Evolutionary conservation across 2,888 invertebrate genomes (phyloP), one percentile per base, ranked within the genome.

Genomic region (Therioaphis trifolii): DNA sequence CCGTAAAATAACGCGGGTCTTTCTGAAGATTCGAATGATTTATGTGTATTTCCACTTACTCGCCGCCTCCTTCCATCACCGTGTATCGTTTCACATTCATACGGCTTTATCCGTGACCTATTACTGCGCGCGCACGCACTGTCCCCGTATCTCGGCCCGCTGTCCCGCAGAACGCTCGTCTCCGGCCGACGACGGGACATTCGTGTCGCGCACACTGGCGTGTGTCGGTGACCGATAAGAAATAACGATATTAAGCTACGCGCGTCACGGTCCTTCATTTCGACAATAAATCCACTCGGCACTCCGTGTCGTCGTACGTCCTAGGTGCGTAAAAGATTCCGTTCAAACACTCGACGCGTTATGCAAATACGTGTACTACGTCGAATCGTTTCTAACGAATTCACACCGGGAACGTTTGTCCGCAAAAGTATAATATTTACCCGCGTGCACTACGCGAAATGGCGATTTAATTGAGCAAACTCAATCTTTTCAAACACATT

Each of bases 21-120:
- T 74, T 82, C 49, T n/a, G 29, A 21, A 63, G 61, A 72, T 82
- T 29, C 61, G 49, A 82, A 82, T 82, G 80, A 82, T 82, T 82
- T 82, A 82, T 82, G 80, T 72, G 72, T 18, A 24, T 58, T 35
- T 29, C 46, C 27, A 46, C 46, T 63, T 43, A 61, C 61, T 68
- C 55, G 29, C 12, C 21, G 12, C 46, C n/a, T 21, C 21, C 21
- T 4, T 49, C 11, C 49, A 2, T 14, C 15, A 18, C 66, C 15
- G 14, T n/a, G 14, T 61, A 74, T 74, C 74, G 63, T 74, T 82
- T 82, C 82, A 52, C 82, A 82, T 82, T 82, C 63, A 24, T 82
- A 63, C 27, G 61, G 80, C 71, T 80, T 71, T 71, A 72, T 80
- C 49, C 24, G 61, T 29, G 61, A 80, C 43, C 79, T 80, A 29